Base-by-base conservation (phyloP, 2,888 invertebrate species). In the Pegoplata infirma region DNA sequence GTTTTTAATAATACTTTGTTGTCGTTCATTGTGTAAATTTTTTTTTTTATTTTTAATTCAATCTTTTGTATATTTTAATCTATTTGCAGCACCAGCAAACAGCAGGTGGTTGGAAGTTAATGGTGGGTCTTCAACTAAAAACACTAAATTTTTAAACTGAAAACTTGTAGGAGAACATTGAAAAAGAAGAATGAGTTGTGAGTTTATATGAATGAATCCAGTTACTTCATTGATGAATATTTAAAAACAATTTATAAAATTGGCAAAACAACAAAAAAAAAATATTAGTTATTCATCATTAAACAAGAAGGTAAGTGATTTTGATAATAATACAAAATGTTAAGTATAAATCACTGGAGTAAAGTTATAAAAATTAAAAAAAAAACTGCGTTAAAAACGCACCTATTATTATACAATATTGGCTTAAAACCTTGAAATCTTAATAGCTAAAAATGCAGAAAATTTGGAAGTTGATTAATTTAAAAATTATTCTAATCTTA, bases 31-130 rank as follows among this genome's bases (percentile, higher is more conserved):
- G 55, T 55, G 59, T 32, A 46, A 61, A 66, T 44, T 46, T n/a
- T n/a, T n/a, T n/a, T n/a, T n/a, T n/a, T n/a, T n/a, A n/a, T n/a
- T n/a, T 46, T 67, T 59, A 51, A 59, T 66, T 69, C 51, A 75
- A 74, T 73, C 64, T 67, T 44, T 63, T 68, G 17, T 63, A 21
- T 46, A 44, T 44, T 21, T 68, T 77, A 23, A 55, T 75, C 59
- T 75, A 47, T 72, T 72, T 79, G 17, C 67, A 75, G 75, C 21
- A 44, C 28, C 19, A 56, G 8, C 28, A 44, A 67, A 12, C 75
- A 75, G 79, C 75, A 79, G 74, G 79, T 72, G 79, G 75, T n/a
- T 71, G 25, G 71, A 71, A 67, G 32, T 71, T 46, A 61, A 63
- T 71, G 56, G 66, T 75, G 66, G 16, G 44, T 61, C 21, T 59